Evolutionary conservation across 2,888 invertebrate genomes (phyloP).

Genomic region (Idaea biselata): DNA sequence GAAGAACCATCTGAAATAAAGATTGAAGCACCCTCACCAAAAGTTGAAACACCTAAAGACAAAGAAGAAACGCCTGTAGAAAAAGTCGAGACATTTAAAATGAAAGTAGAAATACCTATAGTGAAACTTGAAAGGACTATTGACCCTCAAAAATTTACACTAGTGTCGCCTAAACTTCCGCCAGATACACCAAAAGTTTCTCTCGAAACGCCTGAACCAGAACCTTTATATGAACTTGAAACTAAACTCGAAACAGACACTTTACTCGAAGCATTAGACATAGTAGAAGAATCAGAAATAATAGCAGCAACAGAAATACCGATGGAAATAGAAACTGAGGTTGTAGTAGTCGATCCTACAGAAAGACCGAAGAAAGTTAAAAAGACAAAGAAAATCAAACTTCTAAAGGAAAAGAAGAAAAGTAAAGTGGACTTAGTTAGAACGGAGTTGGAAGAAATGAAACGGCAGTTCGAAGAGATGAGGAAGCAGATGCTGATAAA

Average conservation of each 20-base stretch:
- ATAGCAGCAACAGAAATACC: conserved; percentile 5
- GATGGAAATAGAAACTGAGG: conserved; percentile 11
- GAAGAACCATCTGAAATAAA: neutral
- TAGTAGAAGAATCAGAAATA: conserved; percentile 5
- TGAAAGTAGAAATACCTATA: conserved; percentile 31
- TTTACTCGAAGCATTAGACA: neutral
- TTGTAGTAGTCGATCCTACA: conserved; percentile 22
- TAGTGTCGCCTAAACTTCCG: conserved; percentile 6
- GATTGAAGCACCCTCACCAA: neutral
- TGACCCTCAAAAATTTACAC: conserved; percentile 14
- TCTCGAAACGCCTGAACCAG: conserved; percentile 14
- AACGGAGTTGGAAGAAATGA: conserved; percentile 61
- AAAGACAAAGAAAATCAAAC: conserved; percentile 52
- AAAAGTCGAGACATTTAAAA: conserved; percentile 14
- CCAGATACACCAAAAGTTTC: neutral
- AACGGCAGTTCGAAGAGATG: conserved; percentile 65
- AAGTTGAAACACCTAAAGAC: neutral
- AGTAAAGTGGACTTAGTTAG: conserved; percentile 63
- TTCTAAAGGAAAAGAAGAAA: conserved; percentile 57
- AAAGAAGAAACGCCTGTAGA: conserved; percentile 2
- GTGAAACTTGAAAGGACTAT: conserved; percentile 11
- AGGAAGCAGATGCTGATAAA: conserved; percentile 55
- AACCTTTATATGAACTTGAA: conserved; percentile 11
- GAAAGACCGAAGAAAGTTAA: conserved; percentile 50
- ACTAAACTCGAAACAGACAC: conserved; percentile 5